phyloP scores from a whole-genome alignment of 2,797 vertebrate species.

The Chrosomus eos region DNA sequence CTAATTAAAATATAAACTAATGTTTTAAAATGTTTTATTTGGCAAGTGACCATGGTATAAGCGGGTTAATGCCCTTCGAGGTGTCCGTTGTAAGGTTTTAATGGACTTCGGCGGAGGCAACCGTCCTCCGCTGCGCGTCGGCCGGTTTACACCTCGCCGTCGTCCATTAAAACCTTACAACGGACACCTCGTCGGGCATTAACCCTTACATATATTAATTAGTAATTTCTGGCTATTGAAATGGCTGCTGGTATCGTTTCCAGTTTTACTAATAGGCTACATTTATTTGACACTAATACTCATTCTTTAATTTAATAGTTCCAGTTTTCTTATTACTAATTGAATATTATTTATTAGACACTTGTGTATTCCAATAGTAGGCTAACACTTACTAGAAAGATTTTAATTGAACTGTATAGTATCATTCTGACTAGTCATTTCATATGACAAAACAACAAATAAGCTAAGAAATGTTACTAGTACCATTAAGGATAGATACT shows the following conservation, averaged over 20 bases:
- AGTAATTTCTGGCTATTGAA: background rate
- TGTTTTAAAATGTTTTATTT: too few relatives aligned
- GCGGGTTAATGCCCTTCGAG: too few relatives aligned
- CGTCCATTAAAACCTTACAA: too few relatives aligned
- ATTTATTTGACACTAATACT: background rate
- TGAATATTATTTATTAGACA: background rate
- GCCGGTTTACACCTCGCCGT: too few relatives aligned
- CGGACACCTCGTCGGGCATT: too few relatives aligned
- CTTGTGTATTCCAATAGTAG: background rate
- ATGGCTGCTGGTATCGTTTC: background rate
- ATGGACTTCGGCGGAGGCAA: too few relatives aligned
- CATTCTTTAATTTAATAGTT: background rate
- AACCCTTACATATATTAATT: background rate
- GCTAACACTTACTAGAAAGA: background rate
- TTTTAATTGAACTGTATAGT: background rate
- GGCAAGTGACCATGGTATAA: too few relatives aligned
- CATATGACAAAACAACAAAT: background rate
- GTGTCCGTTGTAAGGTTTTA: too few relatives aligned
- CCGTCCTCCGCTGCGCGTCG: too few relatives aligned
- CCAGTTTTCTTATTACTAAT: background rate
- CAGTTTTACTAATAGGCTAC: background rate
- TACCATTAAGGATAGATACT: background rate
- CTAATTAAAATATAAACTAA: too few relatives aligned
- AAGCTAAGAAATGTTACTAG: background rate
- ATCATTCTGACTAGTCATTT: background rate